Percentiles rank a stretch among this genome's conserved stretches.
phyloP scores from a whole-genome alignment of 2,797 vertebrate species.

The Poliocrania exsul region DNA sequence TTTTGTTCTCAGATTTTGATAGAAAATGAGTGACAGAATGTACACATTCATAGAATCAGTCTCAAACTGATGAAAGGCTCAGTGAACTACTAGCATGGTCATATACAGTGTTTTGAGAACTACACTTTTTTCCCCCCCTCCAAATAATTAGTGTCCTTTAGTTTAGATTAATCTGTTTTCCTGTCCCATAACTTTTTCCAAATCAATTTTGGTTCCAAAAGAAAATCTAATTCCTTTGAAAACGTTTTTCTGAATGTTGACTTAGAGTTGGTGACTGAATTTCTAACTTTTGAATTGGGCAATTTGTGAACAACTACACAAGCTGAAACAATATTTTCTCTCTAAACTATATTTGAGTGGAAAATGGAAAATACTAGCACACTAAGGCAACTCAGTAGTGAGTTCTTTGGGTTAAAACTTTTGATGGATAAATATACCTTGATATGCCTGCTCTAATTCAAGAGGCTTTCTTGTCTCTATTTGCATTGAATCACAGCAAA shows the following conservation, averaged over 20 bases:
- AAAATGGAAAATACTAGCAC: background rate
- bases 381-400: background rate
- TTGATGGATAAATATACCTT: background rate
- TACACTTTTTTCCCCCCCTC: background rate
- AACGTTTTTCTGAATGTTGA: background rate
- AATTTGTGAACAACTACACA: background rate
- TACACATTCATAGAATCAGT: background rate
- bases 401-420: background rate
- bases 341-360: background rate
- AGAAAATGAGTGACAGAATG: background rate
- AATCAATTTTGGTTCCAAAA: slow-evolving; percentile 3
- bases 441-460: background rate
- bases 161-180: background rate
- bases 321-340: slow-evolving; percentile 10
- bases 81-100: background rate
- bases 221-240: slow-evolving; percentile 2
- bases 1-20: background rate
- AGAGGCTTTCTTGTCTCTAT: background rate
- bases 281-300: background rate
- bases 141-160: background rate
- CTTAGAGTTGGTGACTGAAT: background rate
- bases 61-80: background rate
- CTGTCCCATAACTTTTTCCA: background rate
- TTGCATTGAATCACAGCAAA: background rate
- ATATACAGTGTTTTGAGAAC: background rate